phyloP scores from a whole-genome alignment of 2,797 vertebrate genomes.

The Sebastes dallii region DNA sequence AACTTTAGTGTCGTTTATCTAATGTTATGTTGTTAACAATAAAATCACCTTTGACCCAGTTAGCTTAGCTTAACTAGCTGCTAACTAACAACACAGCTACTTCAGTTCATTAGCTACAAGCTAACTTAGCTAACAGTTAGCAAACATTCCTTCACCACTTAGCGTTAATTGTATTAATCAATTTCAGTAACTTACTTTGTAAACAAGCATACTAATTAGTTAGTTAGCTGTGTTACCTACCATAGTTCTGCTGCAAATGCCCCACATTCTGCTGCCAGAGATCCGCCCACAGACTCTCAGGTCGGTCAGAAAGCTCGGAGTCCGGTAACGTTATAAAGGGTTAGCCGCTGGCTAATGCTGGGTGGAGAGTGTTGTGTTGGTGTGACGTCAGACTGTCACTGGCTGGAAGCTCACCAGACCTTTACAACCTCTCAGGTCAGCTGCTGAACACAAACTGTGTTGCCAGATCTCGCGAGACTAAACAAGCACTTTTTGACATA shows the following conservation, averaged over 20 bases:
- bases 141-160: not conserved
- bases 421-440: not conserved
- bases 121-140: constrained; percentile 22
- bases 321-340: too few relatives aligned
- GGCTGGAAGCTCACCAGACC: too few relatives aligned
- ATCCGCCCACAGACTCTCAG: constrained; percentile 51
- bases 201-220: not conserved
- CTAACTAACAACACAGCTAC: not conserved
- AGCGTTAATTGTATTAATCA: rapidly evolving
- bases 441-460: not conserved
- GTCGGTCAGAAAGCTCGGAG: too few relatives aligned
- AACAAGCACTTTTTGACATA: too few relatives aligned
- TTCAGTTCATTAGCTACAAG: not conserved
- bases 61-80: not conserved
- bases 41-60: constrained; percentile 59
- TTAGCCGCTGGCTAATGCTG: too few relatives aligned
- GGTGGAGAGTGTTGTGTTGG: too few relatives aligned
- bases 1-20: not conserved
- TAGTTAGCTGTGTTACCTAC: constrained; percentile 76
- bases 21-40: not conserved
- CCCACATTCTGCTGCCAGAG: constrained; percentile 79
- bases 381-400: too few relatives aligned
- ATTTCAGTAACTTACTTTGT: not conserved
- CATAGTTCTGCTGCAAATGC: constrained; percentile 82
- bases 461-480: too few relatives aligned